Conservation (phyloP, 2,113 vertebrate genomes). For the Psettodes erumei region DNA sequence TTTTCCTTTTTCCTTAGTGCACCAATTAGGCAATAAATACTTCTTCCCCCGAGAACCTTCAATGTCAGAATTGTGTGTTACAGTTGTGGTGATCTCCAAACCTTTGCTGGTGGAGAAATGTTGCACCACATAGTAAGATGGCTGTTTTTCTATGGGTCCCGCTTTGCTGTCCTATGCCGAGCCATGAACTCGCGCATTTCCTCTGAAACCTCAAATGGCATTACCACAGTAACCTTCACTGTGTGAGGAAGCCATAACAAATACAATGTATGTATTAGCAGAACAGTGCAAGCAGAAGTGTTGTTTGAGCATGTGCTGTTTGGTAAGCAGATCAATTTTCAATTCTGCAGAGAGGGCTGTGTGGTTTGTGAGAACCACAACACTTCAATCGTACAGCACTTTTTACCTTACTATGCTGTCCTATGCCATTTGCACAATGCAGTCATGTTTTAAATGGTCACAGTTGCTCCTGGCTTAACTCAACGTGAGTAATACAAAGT, state of each 20-base stretch:
- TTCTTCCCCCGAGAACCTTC: too few relatives aligned
- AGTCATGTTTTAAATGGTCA: neutral
- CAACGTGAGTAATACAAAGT: neutral
- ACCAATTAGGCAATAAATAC: too few relatives aligned
- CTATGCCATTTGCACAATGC: neutral
- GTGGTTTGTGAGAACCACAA: neutral
- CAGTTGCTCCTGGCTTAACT: neutral
- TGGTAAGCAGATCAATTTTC: neutral
- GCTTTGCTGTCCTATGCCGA: conserved; percentile 1
- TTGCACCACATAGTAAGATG: too few relatives aligned
- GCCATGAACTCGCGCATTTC: conserved; percentile 14
- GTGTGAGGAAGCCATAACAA: neutral
- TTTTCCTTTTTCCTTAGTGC: too few relatives aligned
- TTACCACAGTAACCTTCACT: neutral
- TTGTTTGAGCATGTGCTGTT: neutral
- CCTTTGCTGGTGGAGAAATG: neutral
- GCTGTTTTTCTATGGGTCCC: neutral
- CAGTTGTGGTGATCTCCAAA: neutral
- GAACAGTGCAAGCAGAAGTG: too few relatives aligned
- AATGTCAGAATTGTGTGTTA: too few relatives aligned
- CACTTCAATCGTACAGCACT: neutral
- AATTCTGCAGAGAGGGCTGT: too few relatives aligned
- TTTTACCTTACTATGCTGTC: neutral
- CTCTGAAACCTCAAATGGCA: neutral
- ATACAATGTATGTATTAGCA: too few relatives aligned